phyloP scores from a whole-genome alignment of 2,113 vertebrate genomes.

The Emydocephalus ijimae region DNA sequence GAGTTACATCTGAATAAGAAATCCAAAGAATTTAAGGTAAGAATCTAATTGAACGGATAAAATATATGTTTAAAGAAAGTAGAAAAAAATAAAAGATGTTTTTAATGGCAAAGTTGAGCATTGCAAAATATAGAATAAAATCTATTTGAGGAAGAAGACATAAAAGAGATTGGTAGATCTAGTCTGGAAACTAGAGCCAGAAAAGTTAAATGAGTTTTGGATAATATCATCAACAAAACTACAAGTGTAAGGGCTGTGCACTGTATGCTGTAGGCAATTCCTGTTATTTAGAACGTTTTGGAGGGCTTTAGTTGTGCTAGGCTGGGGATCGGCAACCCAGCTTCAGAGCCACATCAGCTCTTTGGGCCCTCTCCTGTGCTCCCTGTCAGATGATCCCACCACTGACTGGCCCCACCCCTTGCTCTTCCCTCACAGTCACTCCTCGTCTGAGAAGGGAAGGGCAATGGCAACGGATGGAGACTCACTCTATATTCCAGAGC shows the following conservation, averaged over 20 bases:
- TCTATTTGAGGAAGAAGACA: neutral
- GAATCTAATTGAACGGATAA: neutral
- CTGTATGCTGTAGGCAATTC: neutral
- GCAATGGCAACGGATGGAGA: too few relatives aligned
- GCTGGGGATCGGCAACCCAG: too few relatives aligned
- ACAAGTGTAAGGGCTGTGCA: neutral
- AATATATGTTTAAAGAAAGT: neutral
- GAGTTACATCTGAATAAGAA: neutral
- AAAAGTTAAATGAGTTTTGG: neutral
- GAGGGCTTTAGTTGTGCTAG: neutral
- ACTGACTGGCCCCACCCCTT: too few relatives aligned
- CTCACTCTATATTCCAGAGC: too few relatives aligned
- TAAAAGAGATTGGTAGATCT: neutral
- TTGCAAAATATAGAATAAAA: neutral
- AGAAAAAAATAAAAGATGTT: neutral
- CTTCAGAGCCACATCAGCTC: too few relatives aligned
- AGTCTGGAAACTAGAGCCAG: neutral
- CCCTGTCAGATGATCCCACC: too few relatives aligned
- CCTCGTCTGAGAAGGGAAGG: too few relatives aligned
- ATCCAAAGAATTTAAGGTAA: neutral
- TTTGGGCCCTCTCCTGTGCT: too few relatives aligned
- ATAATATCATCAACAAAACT: neutral
- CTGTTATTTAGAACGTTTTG: neutral
- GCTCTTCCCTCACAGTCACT: too few relatives aligned
- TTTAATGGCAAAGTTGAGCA: neutral